A percentile compares a stretch with the other conserved stretches of the same genome.
phyloP scores from a whole-genome alignment of 2,113 vertebrate genomes.

The Tapirus terrestris region DNA sequence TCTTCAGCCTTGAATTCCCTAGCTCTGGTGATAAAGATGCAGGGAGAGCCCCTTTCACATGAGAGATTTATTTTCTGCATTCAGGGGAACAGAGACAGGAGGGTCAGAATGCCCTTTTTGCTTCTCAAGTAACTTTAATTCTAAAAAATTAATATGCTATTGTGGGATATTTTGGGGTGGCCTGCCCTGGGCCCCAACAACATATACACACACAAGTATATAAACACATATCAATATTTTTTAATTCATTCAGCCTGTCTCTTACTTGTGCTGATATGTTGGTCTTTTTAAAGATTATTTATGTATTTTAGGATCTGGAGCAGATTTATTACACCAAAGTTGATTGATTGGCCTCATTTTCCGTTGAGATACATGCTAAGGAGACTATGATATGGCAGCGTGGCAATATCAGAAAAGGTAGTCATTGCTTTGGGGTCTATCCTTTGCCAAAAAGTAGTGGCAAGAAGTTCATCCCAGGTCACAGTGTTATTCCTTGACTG shows the following conservation, averaged over 20 bases:
- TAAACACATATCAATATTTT: not conserved
- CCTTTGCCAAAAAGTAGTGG: not conserved
- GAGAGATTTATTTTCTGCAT: no score
- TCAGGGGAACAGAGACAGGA: no score
- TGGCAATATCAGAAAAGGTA: not conserved
- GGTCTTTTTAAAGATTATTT: not conserved
- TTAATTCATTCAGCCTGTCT: not conserved
- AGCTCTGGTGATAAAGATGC: no score
- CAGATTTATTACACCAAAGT: not conserved
- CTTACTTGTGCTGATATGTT: not conserved
- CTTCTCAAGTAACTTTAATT: no score
- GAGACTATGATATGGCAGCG: not conserved
- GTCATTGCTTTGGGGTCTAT: not conserved
- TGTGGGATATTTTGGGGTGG: no score
- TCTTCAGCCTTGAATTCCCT: no score
- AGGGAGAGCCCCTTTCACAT: no score
- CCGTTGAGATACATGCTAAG: not conserved
- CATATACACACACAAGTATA: not conserved
- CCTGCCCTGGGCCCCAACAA: not conserved
- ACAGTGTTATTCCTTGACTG: not conserved
- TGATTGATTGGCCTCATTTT: not conserved
- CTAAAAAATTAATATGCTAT: no score
- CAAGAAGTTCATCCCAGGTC: not conserved
- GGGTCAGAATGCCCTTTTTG: no score
- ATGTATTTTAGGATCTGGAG: not conserved